Percentiles rank a stretch among this genome's conserved stretches.
phyloP scores from a whole-genome alignment of 1,140 invertebrate genomes.

The Drosophila rufa region DNA sequence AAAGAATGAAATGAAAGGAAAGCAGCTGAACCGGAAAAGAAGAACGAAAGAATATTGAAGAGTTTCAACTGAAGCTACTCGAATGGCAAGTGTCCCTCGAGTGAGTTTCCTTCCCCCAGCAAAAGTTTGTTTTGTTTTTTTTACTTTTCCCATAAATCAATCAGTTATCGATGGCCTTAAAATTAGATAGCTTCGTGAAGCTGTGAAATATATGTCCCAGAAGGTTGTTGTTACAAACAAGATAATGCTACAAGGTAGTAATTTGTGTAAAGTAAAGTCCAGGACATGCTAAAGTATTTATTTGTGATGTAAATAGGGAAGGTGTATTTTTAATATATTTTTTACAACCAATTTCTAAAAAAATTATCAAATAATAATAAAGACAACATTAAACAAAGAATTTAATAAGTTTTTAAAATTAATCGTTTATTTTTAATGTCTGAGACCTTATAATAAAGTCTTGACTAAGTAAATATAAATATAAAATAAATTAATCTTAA shows the following conservation, averaged over 20 bases:
- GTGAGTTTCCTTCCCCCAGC: not conserved
- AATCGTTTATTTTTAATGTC: too few species aligned
- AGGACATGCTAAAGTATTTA: not conserved
- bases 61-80: conserved; percentile 30
- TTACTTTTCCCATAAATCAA: conserved; percentile 47
- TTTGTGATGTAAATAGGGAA: not conserved
- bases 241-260: not conserved
- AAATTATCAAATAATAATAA: not conserved
- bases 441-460: too few species aligned
- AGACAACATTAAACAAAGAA: too few species aligned
- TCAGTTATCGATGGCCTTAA: conserved; percentile 34
- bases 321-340: not conserved
- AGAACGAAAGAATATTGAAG: conserved; percentile 20
- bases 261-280: not conserved
- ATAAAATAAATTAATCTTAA: too few species aligned
- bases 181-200: conserved; percentile 16
- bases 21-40: conserved; percentile 25
- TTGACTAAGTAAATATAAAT: too few species aligned
- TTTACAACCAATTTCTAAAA: too few species aligned
- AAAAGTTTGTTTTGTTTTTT: conserved; percentile 34
- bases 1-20: conserved; percentile 39
- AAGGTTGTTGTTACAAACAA: not conserved
- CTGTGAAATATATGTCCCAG: not conserved
- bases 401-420: too few species aligned
- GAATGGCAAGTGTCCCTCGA: conserved; percentile 34